Evolutionary conservation across 1,140 invertebrate species (phyloP), one percentile per base, ranked within the genome.

Genomic region (Choristoneura fumiferana): DNA sequence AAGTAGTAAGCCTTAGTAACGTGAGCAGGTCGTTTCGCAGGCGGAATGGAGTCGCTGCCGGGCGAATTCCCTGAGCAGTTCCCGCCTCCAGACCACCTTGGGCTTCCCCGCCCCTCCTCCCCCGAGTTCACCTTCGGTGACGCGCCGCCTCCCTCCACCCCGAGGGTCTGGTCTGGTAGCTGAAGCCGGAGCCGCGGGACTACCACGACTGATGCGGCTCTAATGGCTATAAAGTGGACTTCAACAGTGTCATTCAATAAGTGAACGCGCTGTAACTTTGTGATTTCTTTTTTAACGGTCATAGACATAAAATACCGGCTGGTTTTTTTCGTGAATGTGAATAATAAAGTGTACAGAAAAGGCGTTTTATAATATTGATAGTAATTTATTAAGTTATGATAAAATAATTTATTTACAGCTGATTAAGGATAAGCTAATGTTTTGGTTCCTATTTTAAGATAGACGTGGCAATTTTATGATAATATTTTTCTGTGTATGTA

Each of bases 131-230:
- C 85, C 57, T 90, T 90, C 73, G 81, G 81, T 0, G 89, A 89
- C 71, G 87, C 84, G 13, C 86, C 87, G 13, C 87, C 85, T 0
- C 85, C 35, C 67, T 89, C 43, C 89, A 90, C 54, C 86, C 81
- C 54, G 89, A 90, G 77, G 89, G 87, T 29, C 74, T 90, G 65
- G 89, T 90, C 53, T 90, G 89, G 89, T 90, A 90, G 89, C 89
- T 90, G 80, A 90, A 90, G 87, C 87, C 89, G 76, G 89, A 90
- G 89, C 89, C 89, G 89, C 87, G 89, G 61, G 89, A 90, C 81
- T 90, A 71, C 87, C 81, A 89, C 86, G 89, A 90, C 78, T 90
- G 89, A 90, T 89, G 89, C 85, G 84, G 87, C 84, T 87, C 86
- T 74, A 70, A 75, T 58, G 82, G 78, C 75, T 84, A 73, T 64